These are phyloP conservation scores for Pterostichus niger DNA, from an alignment of 2,888 invertebrate species.

Conservation along the genomic window DNA sequence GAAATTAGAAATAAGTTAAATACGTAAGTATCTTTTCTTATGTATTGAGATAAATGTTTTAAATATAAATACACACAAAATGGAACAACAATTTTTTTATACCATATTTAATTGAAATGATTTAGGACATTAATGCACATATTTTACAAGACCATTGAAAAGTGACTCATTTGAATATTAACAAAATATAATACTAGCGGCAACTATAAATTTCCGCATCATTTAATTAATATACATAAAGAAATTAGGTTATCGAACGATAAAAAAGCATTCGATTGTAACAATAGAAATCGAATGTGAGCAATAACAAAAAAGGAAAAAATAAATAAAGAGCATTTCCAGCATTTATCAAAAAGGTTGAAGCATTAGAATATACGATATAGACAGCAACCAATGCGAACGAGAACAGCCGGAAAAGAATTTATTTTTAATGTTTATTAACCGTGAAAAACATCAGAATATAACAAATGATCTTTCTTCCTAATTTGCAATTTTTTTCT, in stretches of 20 bases:
- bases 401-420: slow-evolving; percentile 65
- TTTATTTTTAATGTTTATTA: slow-evolving; percentile 68
- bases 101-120: too few relatives aligned
- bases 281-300: slow-evolving; percentile 45
- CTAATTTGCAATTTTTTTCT: slow-evolving; percentile 70
- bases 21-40: too few relatives aligned
- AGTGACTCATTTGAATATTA: too few relatives aligned
- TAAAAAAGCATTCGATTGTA: not conserved
- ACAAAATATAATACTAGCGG: too few relatives aligned
- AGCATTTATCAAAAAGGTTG: slow-evolving; percentile 57
- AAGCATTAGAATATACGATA: slow-evolving; percentile 37
- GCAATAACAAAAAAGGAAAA: slow-evolving; percentile 50
- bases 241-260: slow-evolving; percentile 6
- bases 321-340: slow-evolving; percentile 38
- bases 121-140: too few relatives aligned
- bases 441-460: slow-evolving; percentile 68
- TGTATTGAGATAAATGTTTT: too few relatives aligned
- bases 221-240: not conserved
- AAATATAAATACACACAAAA: too few relatives aligned
- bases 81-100: too few relatives aligned
- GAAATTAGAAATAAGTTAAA: too few relatives aligned
- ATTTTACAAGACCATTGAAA: too few relatives aligned
- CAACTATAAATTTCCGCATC: not conserved
- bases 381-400: slow-evolving; percentile 43
- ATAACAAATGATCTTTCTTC: slow-evolving; percentile 70